These are phyloP conservation scores for Megaustenia siamemsis DNA, from an alignment of 2,888 invertebrate genomes.

Conservation along the genomic window DNA sequence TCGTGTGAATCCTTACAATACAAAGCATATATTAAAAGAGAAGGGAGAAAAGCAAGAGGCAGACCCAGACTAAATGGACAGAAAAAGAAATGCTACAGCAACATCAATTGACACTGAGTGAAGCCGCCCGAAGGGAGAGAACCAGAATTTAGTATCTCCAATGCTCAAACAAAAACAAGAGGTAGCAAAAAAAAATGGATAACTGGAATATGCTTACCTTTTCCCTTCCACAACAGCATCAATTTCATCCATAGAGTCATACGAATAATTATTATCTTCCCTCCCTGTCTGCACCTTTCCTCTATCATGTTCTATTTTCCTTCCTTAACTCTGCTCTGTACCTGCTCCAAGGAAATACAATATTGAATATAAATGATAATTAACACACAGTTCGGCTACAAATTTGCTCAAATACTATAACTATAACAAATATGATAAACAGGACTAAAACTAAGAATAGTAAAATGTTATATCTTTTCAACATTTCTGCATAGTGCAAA, in stretches of 20 bases:
- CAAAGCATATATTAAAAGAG: no score
- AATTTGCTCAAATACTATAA: not conserved
- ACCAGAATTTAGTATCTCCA: no score
- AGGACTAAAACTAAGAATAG: no score
- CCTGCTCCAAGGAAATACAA: not conserved
- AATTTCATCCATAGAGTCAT: constrained; percentile 59
- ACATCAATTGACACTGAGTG: no score
- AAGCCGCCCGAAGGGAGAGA: no score
- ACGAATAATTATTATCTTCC: constrained; percentile 55
- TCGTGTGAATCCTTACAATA: not conserved
- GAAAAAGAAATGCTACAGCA: not conserved
- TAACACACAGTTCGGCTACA: not conserved
- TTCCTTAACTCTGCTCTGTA: constrained; percentile 19
- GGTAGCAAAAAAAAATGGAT: no score
- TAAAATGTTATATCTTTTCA: no score
- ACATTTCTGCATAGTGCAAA: no score
- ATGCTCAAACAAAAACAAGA: no score
- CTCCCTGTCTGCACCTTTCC: constrained; percentile 38
- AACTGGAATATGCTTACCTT: no score
- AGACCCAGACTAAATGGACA: constrained; percentile 35
- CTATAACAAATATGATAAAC: not conserved
- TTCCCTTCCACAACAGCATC: constrained; percentile 46
- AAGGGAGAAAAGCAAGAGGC: constrained; percentile 4
- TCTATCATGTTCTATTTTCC: not conserved
- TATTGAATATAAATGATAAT: not conserved